Evolutionary conservation across 2,797 vertebrate species (phyloP).

Genomic region (Aeoliscus strigatus): DNA sequence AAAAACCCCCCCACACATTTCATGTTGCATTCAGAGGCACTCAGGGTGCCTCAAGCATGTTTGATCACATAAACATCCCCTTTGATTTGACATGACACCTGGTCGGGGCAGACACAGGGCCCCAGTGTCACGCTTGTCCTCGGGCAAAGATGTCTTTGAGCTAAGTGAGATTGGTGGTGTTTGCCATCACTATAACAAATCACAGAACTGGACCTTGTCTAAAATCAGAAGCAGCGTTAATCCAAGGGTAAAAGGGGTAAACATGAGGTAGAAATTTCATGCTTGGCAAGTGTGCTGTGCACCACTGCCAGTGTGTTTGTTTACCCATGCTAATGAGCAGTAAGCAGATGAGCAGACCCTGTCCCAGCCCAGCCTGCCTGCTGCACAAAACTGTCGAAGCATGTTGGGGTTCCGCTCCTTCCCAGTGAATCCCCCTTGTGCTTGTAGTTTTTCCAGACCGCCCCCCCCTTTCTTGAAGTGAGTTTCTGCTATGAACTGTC

Average conservation of each 20-base stretch:
- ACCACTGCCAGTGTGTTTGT: slow-evolving; percentile 60
- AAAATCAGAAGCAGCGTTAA: slow-evolving; percentile 46
- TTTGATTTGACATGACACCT: background rate
- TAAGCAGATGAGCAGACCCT: slow-evolving; percentile 67
- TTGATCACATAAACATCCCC: slow-evolving; percentile 30
- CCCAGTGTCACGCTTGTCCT: slow-evolving; percentile 35
- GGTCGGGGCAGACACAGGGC: background rate
- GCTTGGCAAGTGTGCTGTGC: slow-evolving; percentile 69
- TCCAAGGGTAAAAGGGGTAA: slow-evolving; percentile 72
- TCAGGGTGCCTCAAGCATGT: slow-evolving; percentile 11
- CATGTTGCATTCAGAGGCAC: slow-evolving; percentile 10
- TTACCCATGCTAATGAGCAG: slow-evolving; percentile 74
- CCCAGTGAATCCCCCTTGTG: slow-evolving; percentile 9
- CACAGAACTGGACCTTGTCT: slow-evolving; percentile 45
- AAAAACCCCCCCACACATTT: slow-evolving; percentile 3
- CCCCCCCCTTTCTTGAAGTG: background rate
- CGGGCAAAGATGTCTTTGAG: slow-evolving; percentile 22
- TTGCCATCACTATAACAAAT: slow-evolving; percentile 31
- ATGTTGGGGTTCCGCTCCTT: slow-evolving; percentile 14
- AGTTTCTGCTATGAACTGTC: slow-evolving; percentile 14
- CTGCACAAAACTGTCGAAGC: slow-evolving; percentile 28
- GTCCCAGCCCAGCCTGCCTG: slow-evolving; percentile 33
- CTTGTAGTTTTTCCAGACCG: slow-evolving; percentile 37
- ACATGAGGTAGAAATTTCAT: slow-evolving; percentile 73
- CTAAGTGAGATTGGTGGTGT: slow-evolving; percentile 34